Evolutionary conservation across 2,113 vertebrate species (phyloP), one percentile per base, ranked within the genome.

Genomic region (Thinocorus orbignyianus): DNA sequence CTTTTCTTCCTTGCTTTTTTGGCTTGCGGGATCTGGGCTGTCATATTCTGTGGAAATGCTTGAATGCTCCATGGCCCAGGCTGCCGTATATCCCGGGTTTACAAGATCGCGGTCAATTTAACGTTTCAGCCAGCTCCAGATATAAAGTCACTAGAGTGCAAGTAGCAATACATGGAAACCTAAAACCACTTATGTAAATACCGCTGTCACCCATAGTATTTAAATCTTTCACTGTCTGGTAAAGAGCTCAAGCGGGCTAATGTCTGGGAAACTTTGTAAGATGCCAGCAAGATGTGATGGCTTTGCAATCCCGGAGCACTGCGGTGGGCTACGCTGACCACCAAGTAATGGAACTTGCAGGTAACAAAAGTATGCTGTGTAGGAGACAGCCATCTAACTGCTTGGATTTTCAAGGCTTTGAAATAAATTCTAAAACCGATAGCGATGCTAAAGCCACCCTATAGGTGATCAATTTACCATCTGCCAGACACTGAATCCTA

Each of bases 401-500:
- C 77, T 58, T 2, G n/a, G 54, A 87, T 95, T 95, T 95, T 65
- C 94, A 79, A 39, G 39, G 84, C 86, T 92, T 93, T 82, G 80
- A 91, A 92, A 82, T 76, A 92, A 93, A 91, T 76, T 91, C 68
- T 89, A 80, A 89, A 96, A 76, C 92, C 91, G 95, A 97, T 93
- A 91, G 88, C 19, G 73, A 90, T 82, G 92, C 81, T 95, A 87
- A 89, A 96, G 91, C 86, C 94, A 96, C 95, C 92, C 93, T 95
- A 96, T 96, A 96, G 93, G 95, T 94, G 96, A 97, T 97, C 95
- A 92, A 65, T 96, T 92, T 91, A 89, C 96, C 96, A 96, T 95
- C 95, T 96, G 95, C 96, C 96, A 95, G 95, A 65, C 73, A 46
- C 84, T 91, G 95, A 96, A 96, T 93, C 92, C 93, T 87, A 96